Percentiles rank a stretch among this genome's conserved stretches.
phyloP scores from a whole-genome alignment of 2,888 invertebrate genomes.

The Resseliella maxima region DNA sequence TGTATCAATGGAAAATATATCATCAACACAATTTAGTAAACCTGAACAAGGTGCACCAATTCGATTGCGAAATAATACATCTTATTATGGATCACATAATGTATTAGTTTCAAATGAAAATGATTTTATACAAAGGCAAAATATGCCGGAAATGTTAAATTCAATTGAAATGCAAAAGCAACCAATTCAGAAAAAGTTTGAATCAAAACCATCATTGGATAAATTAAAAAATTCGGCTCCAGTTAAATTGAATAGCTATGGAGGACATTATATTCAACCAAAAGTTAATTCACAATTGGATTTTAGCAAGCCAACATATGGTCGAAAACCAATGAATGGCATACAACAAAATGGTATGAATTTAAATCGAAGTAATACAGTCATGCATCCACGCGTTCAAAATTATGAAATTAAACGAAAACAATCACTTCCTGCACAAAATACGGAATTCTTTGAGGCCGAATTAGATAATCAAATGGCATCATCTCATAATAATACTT shows the following conservation, averaged over 20 bases:
- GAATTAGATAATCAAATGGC: background rate
- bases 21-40: background rate
- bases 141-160: too few species aligned
- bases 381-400: background rate
- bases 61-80: conserved; percentile 12
- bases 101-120: background rate
- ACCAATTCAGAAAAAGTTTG: background rate
- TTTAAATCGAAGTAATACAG: conserved; percentile 1
- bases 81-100: conserved; percentile 27
- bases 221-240: background rate
- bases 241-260: conserved; percentile 40
- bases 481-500: background rate
- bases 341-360: background rate
- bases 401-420: conserved; percentile 42
- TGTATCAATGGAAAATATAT: conserved; percentile 39
- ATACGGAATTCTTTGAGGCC: background rate
- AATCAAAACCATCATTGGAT: background rate
- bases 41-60: conserved; percentile 44
- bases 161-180: background rate
- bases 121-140: background rate
- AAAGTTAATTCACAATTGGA: conserved; percentile 6
- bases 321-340: background rate
- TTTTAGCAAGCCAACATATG: background rate
- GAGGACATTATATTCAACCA: conserved; percentile 30
- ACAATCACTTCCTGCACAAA: conserved; percentile 43